Base-by-base conservation (phyloP, 2,797 vertebrate genomes). In the Oreochromis grahami region DNA sequence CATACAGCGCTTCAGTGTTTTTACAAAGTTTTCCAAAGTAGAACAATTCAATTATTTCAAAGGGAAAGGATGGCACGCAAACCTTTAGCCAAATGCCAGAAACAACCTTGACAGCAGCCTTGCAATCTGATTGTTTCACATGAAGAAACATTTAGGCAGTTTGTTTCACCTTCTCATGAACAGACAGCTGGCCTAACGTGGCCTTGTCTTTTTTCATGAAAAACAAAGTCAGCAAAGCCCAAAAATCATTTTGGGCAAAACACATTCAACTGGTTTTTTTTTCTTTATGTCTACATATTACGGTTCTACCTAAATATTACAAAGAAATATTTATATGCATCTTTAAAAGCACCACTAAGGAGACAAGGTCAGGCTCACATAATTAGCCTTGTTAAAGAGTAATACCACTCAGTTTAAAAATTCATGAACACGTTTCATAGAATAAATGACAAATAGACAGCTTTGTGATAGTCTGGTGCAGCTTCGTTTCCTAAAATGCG, bases 121-220 rank as follows among this genome's bases (percentile, higher is more conserved):
- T 97, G 97, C 97, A 94, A 98, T 98, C 96, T 84, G 95, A 97
- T 97, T 97, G 97, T 98, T 98, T 98, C 98, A 98, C 96, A 98
- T 97, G 97, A 97, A 98, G 97, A 99, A 99, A 99, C 97, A 98
- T 98, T 97, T 98, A 99, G 98, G 98, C 97, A 98, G 97, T 98
- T 97, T 98, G 96, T 98, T 97, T 97, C 96, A 98, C 97, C 97
- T 98, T 99, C 98, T 98, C 98, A 98, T 97, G 98, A 98, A 97
- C 96, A 97, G 97, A 98, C 97, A 97, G 95, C 93, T 95, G 96
- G 96, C 97, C 96, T 88, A 87, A 96, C 87, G 92, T 94, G 97
- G 96, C 97, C 95, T 96, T 90, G 96, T 97, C 96, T 94, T 96
- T 97, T 97, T 97, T 97, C 98, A 98, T 98, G 97, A 98, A 98